Evolutionary conservation across 2,888 invertebrate species (phyloP).

Genomic region (Epistrophe grossulariae): DNA sequence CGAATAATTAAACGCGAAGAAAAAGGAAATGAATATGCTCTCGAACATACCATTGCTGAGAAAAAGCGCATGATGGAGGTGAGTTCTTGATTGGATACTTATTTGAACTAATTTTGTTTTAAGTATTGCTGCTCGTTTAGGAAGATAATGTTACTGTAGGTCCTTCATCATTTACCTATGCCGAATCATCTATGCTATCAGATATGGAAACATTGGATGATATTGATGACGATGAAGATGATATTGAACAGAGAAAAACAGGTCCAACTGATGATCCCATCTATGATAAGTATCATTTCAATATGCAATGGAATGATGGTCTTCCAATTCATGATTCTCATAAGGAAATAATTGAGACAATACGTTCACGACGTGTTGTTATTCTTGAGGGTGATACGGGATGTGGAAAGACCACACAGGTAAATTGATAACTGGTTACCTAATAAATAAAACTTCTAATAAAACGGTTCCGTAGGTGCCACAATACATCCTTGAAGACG

Average conservation of each 20-base stretch:
- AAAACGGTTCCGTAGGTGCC: conserved; percentile 86
- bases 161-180: background rate
- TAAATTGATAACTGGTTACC: conserved; percentile 42
- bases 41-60: conserved; percentile 78
- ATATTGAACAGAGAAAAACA: conserved; percentile 16
- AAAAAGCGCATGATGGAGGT: conserved; percentile 79
- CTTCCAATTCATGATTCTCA: conserved; percentile 81
- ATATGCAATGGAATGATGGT: conserved; percentile 79
- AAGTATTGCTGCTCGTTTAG: background rate
- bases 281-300: conserved; percentile 80
- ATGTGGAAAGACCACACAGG: conserved; percentile 95
- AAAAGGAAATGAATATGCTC: conserved; percentile 79
- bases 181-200: conserved; percentile 50
- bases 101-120: background rate
- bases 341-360: conserved; percentile 87
- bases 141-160: conserved; percentile 39
- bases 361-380: conserved; percentile 87
- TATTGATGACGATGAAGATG: conserved; percentile 77
- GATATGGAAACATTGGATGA: conserved; percentile 80
- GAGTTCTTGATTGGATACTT: conserved; percentile 31
- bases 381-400: conserved; percentile 97
- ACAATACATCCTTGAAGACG: conserved; percentile 95
- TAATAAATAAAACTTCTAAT: background rate
- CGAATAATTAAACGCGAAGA: conserved; percentile 79
- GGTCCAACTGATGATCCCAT: conserved; percentile 77